phyloP scores from a whole-genome alignment of 2,888 invertebrate genomes.

The Mythimna pallens region DNA sequence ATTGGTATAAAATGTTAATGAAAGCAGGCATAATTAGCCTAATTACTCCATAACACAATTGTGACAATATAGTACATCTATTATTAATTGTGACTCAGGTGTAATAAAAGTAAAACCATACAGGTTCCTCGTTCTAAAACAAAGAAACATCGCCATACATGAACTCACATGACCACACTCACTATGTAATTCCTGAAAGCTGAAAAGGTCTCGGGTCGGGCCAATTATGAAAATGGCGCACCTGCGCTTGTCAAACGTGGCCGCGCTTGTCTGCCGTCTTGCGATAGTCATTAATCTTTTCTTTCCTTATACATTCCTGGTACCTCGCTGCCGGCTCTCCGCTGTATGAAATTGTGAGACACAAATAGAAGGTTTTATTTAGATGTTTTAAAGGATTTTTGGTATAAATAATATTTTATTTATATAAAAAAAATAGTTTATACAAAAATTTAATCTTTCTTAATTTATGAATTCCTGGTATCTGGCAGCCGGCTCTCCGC shows the following conservation, averaged over 20 bases:
- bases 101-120: conserved; percentile 1
- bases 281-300: conserved; percentile 87
- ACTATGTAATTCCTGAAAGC: conserved; percentile 77
- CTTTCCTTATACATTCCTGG: conserved; percentile 87
- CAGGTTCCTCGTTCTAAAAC: conserved; percentile 15
- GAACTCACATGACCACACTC: conserved; percentile 68
- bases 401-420: conserved; percentile 18
- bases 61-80: too few relatives aligned
- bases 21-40: neutral
- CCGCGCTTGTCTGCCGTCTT: conserved; percentile 86
- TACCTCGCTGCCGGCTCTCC: conserved; percentile 73
- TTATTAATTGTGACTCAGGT: too few relatives aligned
- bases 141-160: conserved; percentile 43
- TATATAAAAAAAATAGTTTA: neutral
- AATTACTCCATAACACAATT: conserved; percentile 7
- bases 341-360: conserved; percentile 70
- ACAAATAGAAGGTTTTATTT: conserved; percentile 69
- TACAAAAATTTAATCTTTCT: conserved; percentile 71
- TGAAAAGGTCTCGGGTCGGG: conserved; percentile 88
- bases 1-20: neutral
- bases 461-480: conserved; percentile 87
- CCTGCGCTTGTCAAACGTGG: conserved; percentile 90
- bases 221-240: conserved; percentile 91
- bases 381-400: conserved; percentile 59
- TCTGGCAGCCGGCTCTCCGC: conserved; percentile 68